Conservation (phyloP, 92 coral and sea anemone genomes). For the Isaurus tuberculatus region DNA sequence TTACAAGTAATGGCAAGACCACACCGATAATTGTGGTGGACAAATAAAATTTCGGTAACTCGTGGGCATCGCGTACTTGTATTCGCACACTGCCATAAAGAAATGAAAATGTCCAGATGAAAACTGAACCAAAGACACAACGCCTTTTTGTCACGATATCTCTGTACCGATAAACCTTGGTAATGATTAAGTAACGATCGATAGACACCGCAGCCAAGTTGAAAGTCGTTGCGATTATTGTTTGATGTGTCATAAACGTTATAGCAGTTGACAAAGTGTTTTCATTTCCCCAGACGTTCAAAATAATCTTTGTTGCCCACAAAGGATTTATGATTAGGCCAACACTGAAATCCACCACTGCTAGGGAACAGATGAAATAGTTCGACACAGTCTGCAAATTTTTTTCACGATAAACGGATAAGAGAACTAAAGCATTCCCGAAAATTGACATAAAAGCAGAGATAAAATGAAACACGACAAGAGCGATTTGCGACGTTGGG, state of each 20-base stretch:
- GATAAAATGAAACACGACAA: slow-evolving; percentile 54
- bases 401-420: slow-evolving; percentile 59
- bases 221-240: slow-evolving; percentile 73
- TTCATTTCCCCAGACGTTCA: slow-evolving; percentile 76
- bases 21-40: slow-evolving; percentile 68
- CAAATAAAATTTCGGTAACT: slow-evolving; percentile 76
- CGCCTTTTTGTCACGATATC: slow-evolving; percentile 54
- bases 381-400: slow-evolving; percentile 73
- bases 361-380: slow-evolving; percentile 77
- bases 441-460: slow-evolving; percentile 69
- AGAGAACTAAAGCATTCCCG: slow-evolving; percentile 69
- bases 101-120: slow-evolving; percentile 75
- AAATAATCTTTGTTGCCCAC: slow-evolving; percentile 72
- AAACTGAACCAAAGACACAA: slow-evolving; percentile 42
- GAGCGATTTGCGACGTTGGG: slow-evolving; percentile 45
- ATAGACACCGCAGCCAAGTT: slow-evolving; percentile 70
- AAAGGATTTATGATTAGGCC: slow-evolving; percentile 73
- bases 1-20: slow-evolving; percentile 67
- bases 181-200: slow-evolving; percentile 77
- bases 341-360: slow-evolving; percentile 74
- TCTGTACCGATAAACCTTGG: slow-evolving; percentile 55
- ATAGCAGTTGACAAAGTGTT: slow-evolving; percentile 68
- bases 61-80: slow-evolving; percentile 51
- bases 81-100: slow-evolving; percentile 62
- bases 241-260: slow-evolving; percentile 75